Evolutionary conservation across 2,113 vertebrate species (phyloP).

Genomic region (Anolis sagrei): DNA sequence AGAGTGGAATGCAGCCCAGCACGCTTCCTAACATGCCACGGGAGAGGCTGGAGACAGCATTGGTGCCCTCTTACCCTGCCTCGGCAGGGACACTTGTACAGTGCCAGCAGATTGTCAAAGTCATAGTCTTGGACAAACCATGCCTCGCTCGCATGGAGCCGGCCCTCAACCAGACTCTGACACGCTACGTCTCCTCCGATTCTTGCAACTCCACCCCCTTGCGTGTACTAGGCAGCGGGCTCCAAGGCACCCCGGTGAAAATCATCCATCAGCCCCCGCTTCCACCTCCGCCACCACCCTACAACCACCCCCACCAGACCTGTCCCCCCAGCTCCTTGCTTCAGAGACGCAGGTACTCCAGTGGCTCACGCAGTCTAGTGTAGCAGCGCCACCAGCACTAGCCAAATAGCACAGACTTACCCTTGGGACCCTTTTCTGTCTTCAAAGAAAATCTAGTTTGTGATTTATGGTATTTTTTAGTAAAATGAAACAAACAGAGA

Average conservation of each 20-base stretch:
- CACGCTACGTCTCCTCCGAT: constrained; percentile 90
- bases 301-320: constrained; percentile 96
- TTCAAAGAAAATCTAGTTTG: constrained; percentile 75
- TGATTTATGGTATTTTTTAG: constrained; percentile 74
- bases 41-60: constrained; percentile 82
- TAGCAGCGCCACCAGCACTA: constrained; percentile 75
- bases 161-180: constrained; percentile 92
- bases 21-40: constrained; percentile 86
- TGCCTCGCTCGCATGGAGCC: constrained; percentile 93
- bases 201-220: constrained; percentile 90
- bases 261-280: constrained; percentile 89
- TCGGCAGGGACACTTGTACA: constrained; percentile 94
- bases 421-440: constrained; percentile 65
- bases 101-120: constrained; percentile 99
- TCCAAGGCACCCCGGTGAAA: constrained; percentile 80
- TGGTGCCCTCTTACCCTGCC: constrained; percentile 82
- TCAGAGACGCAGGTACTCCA: constrained; percentile 91
- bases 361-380: constrained; percentile 93
- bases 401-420: constrained; percentile 71
- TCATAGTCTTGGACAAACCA: constrained; percentile 98
- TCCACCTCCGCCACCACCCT: constrained; percentile 93
- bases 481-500: constrained; percentile 50
- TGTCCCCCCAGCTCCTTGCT: constrained; percentile 93
- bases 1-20: constrained; percentile 85
- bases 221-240: constrained; percentile 73